These are phyloP conservation scores for Himalopsyche tibetana DNA, from an alignment of 2,888 invertebrate species.

Conservation along the genomic window DNA sequence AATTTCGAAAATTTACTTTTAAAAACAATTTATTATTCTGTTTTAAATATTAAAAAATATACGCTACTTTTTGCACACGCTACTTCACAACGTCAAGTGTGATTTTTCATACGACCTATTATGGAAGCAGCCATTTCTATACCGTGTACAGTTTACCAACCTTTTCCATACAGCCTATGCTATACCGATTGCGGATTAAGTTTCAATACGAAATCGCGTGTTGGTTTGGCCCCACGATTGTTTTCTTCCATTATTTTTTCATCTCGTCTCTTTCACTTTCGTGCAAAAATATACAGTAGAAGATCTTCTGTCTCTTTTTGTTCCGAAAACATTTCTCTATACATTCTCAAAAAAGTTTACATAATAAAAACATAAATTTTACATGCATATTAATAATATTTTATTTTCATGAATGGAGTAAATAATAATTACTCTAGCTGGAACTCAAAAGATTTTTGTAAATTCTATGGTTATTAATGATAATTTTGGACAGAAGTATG, in stretches of 20 bases:
- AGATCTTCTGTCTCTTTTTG: not conserved
- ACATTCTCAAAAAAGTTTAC: not conserved
- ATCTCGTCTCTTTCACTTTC: not conserved
- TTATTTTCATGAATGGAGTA: constrained; percentile 1
- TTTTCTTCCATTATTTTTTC: not conserved
- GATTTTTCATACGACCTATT: not conserved
- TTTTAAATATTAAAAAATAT: too few relatives aligned
- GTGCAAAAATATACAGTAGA: not conserved
- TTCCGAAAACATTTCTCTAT: not conserved
- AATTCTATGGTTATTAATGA: too few relatives aligned
- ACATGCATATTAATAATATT: not conserved
- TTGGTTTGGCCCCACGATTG: not conserved
- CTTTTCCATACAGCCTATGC: not conserved
- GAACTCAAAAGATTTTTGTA: too few relatives aligned
- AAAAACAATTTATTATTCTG: too few relatives aligned
- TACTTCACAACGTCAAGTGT: not conserved
- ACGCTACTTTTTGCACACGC: not conserved
- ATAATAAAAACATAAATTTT: constrained; percentile 31
- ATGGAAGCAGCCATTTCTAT: not conserved
- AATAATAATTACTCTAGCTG: not conserved
- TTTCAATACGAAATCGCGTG: not conserved
- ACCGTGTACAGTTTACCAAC: not conserved
- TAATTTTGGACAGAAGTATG: too few relatives aligned
- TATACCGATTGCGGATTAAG: not conserved
- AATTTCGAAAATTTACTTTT: too few relatives aligned